Evolutionary conservation across 2,888 invertebrate species (phyloP).

Genomic region (Melanargia galathea): DNA sequence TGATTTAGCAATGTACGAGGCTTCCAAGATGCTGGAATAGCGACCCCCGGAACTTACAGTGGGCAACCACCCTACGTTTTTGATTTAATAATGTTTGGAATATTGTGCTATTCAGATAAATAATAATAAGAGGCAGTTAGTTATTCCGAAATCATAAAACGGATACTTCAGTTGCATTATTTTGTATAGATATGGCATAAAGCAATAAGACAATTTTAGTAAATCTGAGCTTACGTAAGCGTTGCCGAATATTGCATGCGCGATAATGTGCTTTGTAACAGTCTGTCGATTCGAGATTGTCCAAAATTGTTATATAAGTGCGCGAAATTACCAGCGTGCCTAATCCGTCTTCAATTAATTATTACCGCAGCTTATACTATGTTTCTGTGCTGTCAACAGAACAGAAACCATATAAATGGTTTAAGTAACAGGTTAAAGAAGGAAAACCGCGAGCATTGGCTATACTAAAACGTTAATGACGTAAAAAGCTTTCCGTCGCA

Average conservation of each 20-base stretch:
- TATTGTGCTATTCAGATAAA: no score
- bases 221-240: slow-evolving; percentile 9
- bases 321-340: slow-evolving; percentile 1
- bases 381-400: background rate
- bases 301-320: slow-evolving; percentile 5
- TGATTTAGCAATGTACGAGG: no score
- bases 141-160: no score
- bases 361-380: background rate
- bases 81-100: no score
- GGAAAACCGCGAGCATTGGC: background rate
- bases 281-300: slow-evolving; percentile 11
- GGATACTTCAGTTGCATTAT: no score
- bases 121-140: no score
- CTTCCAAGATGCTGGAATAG: no score
- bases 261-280: slow-evolving; percentile 16
- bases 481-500: background rate
- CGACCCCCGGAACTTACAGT: no score
- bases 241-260: slow-evolving; percentile 16
- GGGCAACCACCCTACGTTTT: no score
- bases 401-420: slow-evolving; percentile 4
- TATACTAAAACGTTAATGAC: background rate
- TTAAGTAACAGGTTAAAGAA: background rate
- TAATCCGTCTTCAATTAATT: slow-evolving; percentile 14
- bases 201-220: background rate
- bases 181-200: background rate